Base-by-base conservation (phyloP, 2,113 vertebrate species). In the Tragelaphus imberbis region DNA sequence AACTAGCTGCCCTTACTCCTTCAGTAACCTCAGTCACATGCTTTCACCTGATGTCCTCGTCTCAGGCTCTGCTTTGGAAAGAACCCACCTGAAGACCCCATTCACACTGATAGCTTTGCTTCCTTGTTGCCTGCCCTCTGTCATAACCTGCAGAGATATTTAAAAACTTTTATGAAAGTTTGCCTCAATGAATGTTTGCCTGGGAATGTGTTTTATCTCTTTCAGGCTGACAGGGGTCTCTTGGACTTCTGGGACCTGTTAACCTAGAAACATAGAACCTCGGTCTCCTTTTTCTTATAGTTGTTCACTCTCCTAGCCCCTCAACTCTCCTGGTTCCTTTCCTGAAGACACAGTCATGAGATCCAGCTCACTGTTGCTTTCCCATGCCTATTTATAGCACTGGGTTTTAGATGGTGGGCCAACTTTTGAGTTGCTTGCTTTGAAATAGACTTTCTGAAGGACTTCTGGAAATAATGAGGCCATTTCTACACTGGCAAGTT, bases 401-500 rank as follows among this genome's bases (percentile, higher is more conserved):
- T 13, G 61, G 82, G 51, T 96, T 93, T 93, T 61, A 80, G 95
- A 93, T 63, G 44, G 89, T 13, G 3, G 93, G 79, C 92, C 94
- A 77, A 88, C 81, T 95, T 94, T 91, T 56, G 71, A 97, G 93
- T 93, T 91, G 56, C 93, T 90, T 44, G 79, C 96, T 97, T 96
- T 94, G 91, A 97, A 98, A 93, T 56, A 91, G 96, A 90, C 82
- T 93, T 97, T 95, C 91, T 88, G 91, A 95, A 98, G 95, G 97
- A 92, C 84, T 86, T 97, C 77, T 89, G 90, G 84, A 96, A 94
- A 96, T 96, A 95, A 97, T 90, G 96, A 98, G 96, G 89, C 96
- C 95, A 77, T 95, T 94, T 97, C 94, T 95, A 90, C 84, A 79
- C 91, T 80, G 89, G 91, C 33, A 95, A 88, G 91, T 90, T 85